Evolutionary conservation across 1,140 invertebrate genomes (phyloP), one percentile per base, ranked within the genome.

Genomic region (Ephestia elutella): DNA sequence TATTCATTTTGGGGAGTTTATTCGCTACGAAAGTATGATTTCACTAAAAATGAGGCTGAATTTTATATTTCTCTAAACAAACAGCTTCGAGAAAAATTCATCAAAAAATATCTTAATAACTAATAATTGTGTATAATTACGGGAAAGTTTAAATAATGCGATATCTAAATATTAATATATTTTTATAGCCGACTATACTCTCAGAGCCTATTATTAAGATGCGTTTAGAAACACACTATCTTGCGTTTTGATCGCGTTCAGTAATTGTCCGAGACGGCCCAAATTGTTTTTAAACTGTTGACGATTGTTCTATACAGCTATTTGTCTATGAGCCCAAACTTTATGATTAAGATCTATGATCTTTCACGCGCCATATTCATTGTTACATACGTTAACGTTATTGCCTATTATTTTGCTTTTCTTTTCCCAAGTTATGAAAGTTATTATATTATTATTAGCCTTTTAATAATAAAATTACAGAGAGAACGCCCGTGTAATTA

Each of bases 281-380:
- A 71, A 87, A 87, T 85, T 86, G 82, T 85, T 86, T 87, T 82
- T 79, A 77, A 86, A 78, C 76, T 76, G 73, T 78, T 80, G 82
- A 82, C 78, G 81, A 85, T 84, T 80, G 82, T 86, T 85, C 80
- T 80, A 72, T 63, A 72, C 63, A 73, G 75, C 79, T 86, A 86
- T 87, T 87, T 87, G 85, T 87, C 83, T 83, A 87, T 66, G 78
- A 60, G 71, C 64, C 72, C 57, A 66, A 72, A 62, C 66, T 73
- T 74, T 59, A 21, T 38, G 80, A 87, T 85, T 75, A 70, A 57
- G 67, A 87, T 85, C 80, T 60, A 28, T 56, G 53, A 38, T 48
- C 9, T 53, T 53, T 53, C 50, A 53, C 50, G 21, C 19, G 50
- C 21, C 50, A 53, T 25, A 25, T n/a, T 53, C 20, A 53, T 13